Conservation (phyloP, 53 echinoderm and acorn worm species). For the Patiria pectinifera region DNA sequence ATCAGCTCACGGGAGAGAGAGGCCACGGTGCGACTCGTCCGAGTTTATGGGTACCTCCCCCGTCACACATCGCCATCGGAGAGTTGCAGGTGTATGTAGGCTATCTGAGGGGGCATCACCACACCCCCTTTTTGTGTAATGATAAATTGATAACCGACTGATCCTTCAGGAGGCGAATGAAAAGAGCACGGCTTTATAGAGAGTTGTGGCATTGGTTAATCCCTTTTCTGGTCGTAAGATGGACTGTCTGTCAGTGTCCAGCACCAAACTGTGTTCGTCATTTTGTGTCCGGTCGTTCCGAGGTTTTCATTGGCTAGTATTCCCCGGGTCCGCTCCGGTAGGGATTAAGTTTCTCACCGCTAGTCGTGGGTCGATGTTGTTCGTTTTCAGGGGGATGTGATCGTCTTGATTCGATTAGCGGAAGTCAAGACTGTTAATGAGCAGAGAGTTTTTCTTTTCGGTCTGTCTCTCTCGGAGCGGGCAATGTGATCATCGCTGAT, state of each 20-base stretch:
- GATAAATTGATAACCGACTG: not conserved
- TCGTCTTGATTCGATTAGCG: constrained; percentile 50
- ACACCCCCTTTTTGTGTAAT: not conserved
- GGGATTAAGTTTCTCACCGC: not conserved
- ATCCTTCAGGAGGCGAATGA: not conserved
- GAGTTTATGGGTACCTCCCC: not conserved
- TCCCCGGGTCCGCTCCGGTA: not conserved
- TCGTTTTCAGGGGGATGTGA: constrained; percentile 48
- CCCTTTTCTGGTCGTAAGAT: not conserved
- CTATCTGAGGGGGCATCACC: not conserved
- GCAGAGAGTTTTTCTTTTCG: not conserved
- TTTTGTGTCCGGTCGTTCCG: not conserved
- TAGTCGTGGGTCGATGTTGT: constrained; percentile 36
- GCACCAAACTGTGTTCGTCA: not conserved
- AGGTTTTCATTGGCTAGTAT: constrained; percentile 12
- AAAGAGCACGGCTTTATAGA: not conserved
- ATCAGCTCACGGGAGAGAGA: not conserved
- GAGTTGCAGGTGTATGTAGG: not conserved
- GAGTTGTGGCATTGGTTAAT: not conserved
- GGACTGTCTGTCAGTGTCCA: not conserved
- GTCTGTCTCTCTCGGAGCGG: constrained; percentile 5
- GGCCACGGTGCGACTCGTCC: not conserved
- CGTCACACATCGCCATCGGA: too few relatives aligned
- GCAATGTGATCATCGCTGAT: constrained; percentile 50
- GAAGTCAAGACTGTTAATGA: constrained; percentile 50